Conservation (phyloP, 2,113 vertebrate species). For the Aphyosemion australe region DNA sequence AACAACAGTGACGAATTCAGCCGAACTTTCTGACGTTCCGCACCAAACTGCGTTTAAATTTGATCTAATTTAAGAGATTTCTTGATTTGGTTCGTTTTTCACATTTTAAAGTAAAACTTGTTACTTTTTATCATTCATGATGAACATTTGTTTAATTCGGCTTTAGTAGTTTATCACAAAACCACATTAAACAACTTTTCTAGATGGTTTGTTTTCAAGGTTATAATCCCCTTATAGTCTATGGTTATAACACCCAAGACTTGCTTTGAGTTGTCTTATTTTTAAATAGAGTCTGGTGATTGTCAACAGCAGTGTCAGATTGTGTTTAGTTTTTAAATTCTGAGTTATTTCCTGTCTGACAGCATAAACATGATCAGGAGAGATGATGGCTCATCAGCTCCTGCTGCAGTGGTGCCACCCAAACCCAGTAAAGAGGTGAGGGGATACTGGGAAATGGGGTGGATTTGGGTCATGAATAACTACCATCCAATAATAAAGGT, state of each 20-base stretch:
- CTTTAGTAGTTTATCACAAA: neutral
- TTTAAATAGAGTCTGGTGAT: constrained; percentile 13
- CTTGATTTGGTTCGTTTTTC: accelerated
- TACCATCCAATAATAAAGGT: neutral
- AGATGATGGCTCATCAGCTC: constrained; percentile 23
- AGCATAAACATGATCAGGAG: constrained; percentile 61
- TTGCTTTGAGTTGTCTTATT: neutral
- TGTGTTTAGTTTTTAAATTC: neutral
- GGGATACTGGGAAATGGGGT: neutral
- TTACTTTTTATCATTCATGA: accelerated
- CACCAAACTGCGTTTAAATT: neutral
- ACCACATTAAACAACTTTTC: neutral
- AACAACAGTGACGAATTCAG: neutral
- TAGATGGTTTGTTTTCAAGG: neutral
- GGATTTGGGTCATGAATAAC: neutral
- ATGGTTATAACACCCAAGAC: accelerated
- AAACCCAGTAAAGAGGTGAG: constrained; percentile 46
- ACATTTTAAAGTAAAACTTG: neutral
- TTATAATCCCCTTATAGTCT: too few relatives aligned
- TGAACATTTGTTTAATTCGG: neutral
- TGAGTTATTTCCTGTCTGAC: neutral
- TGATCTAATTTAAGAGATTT: neutral
- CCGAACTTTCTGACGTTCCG: neutral
- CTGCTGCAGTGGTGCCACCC: constrained; percentile 35
- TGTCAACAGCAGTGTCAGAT: neutral